Conservation (phyloP, 2,797 vertebrate genomes). For the Mareca strepera region DNA sequence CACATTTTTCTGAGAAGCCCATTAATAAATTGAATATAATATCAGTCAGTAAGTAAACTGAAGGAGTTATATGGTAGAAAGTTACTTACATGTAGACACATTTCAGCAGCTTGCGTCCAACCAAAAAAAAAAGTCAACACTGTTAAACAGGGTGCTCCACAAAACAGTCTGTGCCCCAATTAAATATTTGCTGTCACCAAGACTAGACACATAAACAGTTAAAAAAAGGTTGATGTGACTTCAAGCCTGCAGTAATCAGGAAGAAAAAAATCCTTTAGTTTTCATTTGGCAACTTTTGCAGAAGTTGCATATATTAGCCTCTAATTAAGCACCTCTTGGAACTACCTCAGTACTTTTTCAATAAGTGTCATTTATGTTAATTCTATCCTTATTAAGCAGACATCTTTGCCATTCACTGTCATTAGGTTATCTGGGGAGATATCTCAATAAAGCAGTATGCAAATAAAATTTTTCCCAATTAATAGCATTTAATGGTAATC, state of each 20-base stretch:
- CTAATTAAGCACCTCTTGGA: constrained; percentile 38
- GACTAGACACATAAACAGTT: neutral
- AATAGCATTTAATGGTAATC: constrained; percentile 2
- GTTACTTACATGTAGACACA: neutral
- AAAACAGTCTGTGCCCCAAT: neutral
- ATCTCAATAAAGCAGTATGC: neutral
- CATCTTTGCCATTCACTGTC: constrained; percentile 15
- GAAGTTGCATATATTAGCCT: neutral
- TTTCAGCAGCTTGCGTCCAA: neutral
- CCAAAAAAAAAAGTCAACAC: neutral
- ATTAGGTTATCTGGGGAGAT: constrained; percentile 16
- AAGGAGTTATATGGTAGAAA: neutral
- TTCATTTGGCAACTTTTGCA: constrained; percentile 16
- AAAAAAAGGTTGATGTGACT: neutral
- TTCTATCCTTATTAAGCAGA: constrained; percentile 32
- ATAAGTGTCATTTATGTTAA: constrained; percentile 35
- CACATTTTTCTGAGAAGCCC: constrained; percentile 24
- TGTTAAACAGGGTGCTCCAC: neutral
- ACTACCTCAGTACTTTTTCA: neutral
- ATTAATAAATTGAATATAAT: constrained; percentile 22
- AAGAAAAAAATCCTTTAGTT: neutral
- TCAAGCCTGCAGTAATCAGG: neutral
- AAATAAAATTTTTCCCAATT: neutral
- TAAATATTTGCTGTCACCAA: neutral
- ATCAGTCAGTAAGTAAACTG: neutral